Evolutionary conservation across 1,140 invertebrate genomes (phyloP), one percentile per base, ranked within the genome.

Genomic region (Probaryconus sp.): DNA sequence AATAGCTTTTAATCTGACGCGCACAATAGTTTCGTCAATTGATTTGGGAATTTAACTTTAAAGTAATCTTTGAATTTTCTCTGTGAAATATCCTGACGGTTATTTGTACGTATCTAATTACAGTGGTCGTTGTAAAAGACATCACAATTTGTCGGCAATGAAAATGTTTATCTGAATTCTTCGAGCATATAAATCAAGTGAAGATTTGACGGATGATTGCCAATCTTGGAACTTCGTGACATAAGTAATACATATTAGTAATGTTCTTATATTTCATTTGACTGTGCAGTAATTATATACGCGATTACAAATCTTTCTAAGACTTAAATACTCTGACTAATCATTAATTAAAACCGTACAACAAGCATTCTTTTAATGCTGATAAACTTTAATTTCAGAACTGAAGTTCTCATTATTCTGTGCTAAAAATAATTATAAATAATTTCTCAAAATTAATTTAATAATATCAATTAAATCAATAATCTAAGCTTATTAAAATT

Each of bases 1-100:
- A 31, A 53, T 53, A 64, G 45, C 47, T 45, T 53, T 53, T 30
- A 64, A 37, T n/a, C n/a, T n/a, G n/a, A n/a, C n/a, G n/a, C n/a
- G n/a, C n/a, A n/a, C n/a, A n/a, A n/a, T n/a, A n/a, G n/a, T n/a
- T n/a, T n/a, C n/a, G n/a, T n/a, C n/a, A n/a, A n/a, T n/a, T n/a
- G n/a, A n/a, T n/a, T n/a, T n/a, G n/a, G n/a, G n/a, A 45, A 53
- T 45, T 18, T 37, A 64, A 45, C 53, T 24, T 24, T 7, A 7
- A 18, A 11, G 21, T 42, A 4, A 21, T 42, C 18, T 42, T 42
- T 42, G 38, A 21, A 42, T 42, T 10, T 42, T 21, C 21, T 10
- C 5, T 42, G n/a, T 17, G 2, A 42, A 42, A 42, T 21, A 10
- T 11, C 10, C 9, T 3, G 31, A 3, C 6, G n/a, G 24, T 37